Conservation (phyloP, 2,113 vertebrate species). For the Oophaga pumilio region DNA sequence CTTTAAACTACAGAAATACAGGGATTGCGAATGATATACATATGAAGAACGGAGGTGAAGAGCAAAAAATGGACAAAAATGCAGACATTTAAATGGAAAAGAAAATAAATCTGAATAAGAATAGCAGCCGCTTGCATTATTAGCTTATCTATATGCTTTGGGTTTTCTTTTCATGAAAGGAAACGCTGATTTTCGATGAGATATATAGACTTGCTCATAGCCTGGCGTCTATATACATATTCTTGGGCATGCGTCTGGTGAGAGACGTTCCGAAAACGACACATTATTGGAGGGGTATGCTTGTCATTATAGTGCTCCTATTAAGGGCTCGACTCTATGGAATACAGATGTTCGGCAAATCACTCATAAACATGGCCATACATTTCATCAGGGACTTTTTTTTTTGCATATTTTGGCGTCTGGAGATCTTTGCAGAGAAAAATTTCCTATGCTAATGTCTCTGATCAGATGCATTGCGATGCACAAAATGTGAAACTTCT, state of each 20-base stretch:
- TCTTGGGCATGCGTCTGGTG: constrained; percentile 47
- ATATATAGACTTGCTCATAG: constrained; percentile 65
- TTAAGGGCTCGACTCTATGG: background rate
- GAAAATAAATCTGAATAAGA: constrained; percentile 67
- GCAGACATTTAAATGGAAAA: constrained; percentile 72
- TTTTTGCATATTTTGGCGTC: constrained; percentile 32
- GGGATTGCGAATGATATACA: constrained; percentile 69
- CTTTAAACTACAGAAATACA: constrained; percentile 73
- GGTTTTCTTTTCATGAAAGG: constrained; percentile 69
- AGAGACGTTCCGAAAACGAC: constrained; percentile 63
- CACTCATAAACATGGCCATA: constrained; percentile 35
- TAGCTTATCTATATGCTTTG: constrained; percentile 69
- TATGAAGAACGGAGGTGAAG: constrained; percentile 73
- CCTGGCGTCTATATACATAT: constrained; percentile 66
- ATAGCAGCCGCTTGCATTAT: constrained; percentile 64
- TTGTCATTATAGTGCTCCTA: constrained; percentile 26
- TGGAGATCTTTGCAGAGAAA: constrained; percentile 20
- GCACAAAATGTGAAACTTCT: constrained; percentile 34
- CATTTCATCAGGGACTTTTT: constrained; percentile 37
- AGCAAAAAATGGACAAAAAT: constrained; percentile 65
- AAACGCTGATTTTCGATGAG: constrained; percentile 72
- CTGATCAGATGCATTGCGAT: constrained; percentile 41
- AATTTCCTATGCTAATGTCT: constrained; percentile 35
- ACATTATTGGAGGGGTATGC: constrained; percentile 45
- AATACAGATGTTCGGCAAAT: constrained; percentile 41